Conservation (phyloP, 2,113 vertebrate genomes). For the Felis catus region DNA sequence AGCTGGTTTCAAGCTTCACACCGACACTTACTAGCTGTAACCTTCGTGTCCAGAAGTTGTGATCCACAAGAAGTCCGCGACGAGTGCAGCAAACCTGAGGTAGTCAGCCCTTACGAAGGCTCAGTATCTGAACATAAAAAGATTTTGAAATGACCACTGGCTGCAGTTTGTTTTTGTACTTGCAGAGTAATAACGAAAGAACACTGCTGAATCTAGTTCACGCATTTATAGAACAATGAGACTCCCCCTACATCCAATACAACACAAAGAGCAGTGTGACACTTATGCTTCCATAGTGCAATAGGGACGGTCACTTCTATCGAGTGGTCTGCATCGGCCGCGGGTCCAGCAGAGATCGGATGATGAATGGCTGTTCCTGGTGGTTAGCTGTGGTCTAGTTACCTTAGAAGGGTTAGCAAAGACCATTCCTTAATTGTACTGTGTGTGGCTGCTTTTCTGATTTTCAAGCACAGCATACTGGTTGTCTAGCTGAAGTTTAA, state of each 20-base stretch:
- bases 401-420: constrained; percentile 88
- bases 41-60: constrained; percentile 89
- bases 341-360: constrained; percentile 84
- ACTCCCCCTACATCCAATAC: constrained; percentile 85
- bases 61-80: constrained; percentile 91
- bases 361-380: constrained; percentile 82
- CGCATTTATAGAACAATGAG: constrained; percentile 78
- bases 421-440: constrained; percentile 85
- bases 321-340: constrained; percentile 87
- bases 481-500: constrained; percentile 98
- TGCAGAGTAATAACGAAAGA: constrained; percentile 83
- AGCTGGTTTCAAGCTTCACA: constrained; percentile 90
- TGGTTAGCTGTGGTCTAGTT: constrained; percentile 88
- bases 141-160: constrained; percentile 89
- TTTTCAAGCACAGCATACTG: constrained; percentile 97
- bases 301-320: constrained; percentile 79
- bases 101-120: constrained; percentile 92
- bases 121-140: constrained; percentile 91
- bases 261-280: constrained; percentile 82
- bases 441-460: constrained; percentile 89
- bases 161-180: constrained; percentile 81
- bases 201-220: constrained; percentile 83
- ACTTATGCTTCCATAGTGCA: constrained; percentile 84
- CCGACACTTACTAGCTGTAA: constrained; percentile 87
- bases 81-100: constrained; percentile 92